Conservation (phyloP, 1,140 invertebrate genomes). For the Pseudomyrmex cubaensis region DNA sequence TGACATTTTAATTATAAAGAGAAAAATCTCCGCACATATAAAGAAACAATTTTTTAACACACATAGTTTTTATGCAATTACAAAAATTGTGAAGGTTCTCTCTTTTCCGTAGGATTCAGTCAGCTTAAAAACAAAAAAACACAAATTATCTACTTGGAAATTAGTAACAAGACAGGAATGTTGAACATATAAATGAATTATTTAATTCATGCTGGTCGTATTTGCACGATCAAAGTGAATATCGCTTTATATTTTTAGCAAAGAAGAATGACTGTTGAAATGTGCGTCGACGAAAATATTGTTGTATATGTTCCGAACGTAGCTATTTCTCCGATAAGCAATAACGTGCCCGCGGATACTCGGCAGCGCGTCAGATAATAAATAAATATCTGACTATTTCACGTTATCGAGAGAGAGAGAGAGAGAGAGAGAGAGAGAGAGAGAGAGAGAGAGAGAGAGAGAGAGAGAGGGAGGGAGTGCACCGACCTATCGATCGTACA, state of each 20-base stretch:
- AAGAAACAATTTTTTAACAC: not conserved
- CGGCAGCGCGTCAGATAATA: slow-evolving; percentile 25
- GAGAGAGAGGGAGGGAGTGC: no score
- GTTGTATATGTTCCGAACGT: slow-evolving; percentile 10
- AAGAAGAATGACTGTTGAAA: not conserved
- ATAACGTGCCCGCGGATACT: slow-evolving; percentile 33
- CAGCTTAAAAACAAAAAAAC: not conserved
- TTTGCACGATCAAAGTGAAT: not conserved
- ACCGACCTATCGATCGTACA: not conserved
- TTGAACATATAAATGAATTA: not conserved
- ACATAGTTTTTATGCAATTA: not conserved
- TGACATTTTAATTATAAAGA: not conserved
- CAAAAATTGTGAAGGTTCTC: not conserved
- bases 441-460: no score
- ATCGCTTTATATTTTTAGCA: not conserved
- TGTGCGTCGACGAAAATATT: not conserved
- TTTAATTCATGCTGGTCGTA: not conserved
- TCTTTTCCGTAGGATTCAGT: no score
- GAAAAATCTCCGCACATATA: not conserved
- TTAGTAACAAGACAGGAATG: not conserved
- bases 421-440: no score
- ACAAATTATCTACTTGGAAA: not conserved
- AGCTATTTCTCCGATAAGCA: slow-evolving; percentile 51
- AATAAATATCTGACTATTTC: slow-evolving; percentile 57
- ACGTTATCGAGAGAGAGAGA: not conserved